Conservation (phyloP, 23 tunicate genomes). For the Clavelina lepadiformis region DNA sequence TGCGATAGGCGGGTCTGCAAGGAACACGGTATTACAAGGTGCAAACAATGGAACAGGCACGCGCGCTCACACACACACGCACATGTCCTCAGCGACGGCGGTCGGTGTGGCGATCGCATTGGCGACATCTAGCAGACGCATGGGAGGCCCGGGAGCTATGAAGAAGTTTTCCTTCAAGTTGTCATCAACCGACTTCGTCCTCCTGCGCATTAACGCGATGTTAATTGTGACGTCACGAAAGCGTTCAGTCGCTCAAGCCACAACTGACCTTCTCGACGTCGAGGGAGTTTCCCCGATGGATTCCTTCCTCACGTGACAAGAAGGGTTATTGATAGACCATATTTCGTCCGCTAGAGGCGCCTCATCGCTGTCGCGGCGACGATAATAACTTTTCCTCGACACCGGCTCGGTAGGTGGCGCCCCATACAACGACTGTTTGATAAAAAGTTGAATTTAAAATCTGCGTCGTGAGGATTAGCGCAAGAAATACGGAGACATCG, state of each 20-base stretch:
- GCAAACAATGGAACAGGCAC: neutral
- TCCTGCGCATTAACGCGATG: too few species aligned
- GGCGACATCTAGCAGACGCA: conserved; percentile 32
- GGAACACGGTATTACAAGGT: too few species aligned
- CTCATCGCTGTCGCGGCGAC: conserved; percentile 39
- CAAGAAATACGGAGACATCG: neutral
- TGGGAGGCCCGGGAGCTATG: conserved; percentile 54
- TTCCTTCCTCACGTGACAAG: neutral
- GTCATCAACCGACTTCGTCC: conserved; percentile 82
- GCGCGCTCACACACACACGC: neutral
- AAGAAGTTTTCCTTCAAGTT: conserved; percentile 67
- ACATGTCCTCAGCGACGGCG: too few species aligned
- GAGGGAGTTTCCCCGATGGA: too few species aligned
- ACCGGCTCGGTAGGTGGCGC: conserved; percentile 74
- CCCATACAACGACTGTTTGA: conserved; percentile 24
- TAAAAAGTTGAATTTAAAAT: conserved; percentile 3
- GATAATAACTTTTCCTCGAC: conserved; percentile 46
- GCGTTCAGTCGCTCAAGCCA: too few species aligned
- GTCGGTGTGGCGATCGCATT: conserved; percentile 23
- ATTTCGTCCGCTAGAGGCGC: conserved; percentile 17
- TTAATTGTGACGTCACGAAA: too few species aligned
- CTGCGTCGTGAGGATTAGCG: neutral
- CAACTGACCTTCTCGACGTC: too few species aligned
- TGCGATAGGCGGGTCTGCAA: too few species aligned
- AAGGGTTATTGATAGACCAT: conserved; percentile 16